phyloP scores from a whole-genome alignment of 2,797 vertebrate species.

The Morelia viridis region DNA sequence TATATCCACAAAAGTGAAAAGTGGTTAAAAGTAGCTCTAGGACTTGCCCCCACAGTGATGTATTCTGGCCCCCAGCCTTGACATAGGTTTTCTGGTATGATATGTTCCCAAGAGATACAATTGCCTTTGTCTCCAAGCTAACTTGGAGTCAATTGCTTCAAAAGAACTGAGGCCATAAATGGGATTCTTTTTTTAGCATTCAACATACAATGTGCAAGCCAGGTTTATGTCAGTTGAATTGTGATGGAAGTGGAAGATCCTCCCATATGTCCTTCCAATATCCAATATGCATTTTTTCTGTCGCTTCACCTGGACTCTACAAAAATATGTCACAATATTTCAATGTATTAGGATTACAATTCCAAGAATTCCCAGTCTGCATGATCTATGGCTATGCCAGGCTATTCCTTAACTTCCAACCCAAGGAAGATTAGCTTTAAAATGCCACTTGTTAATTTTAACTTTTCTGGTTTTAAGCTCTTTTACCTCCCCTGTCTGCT shows the following conservation, averaged over 20 bases:
- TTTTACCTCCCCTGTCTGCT: not conserved
- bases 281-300: not conserved
- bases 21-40: slow-evolving; percentile 24
- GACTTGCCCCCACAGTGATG: not conserved
- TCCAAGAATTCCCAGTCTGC: not conserved
- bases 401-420: not conserved
- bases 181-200: not conserved
- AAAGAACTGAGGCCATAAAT: not conserved
- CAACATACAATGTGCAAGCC: not conserved
- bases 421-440: not conserved
- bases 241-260: not conserved
- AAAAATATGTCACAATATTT: not conserved
- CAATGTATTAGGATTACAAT: not conserved
- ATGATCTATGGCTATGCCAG: not conserved
- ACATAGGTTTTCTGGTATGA: not conserved
- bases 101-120: not conserved
- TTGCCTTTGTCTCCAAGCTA: not conserved
- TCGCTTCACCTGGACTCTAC: not conserved
- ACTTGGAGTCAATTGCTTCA: not conserved
- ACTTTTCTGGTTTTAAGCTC: not conserved
- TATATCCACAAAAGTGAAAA: slow-evolving; percentile 17
- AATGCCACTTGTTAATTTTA: not conserved
- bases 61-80: not conserved
- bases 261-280: not conserved
- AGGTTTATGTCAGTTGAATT: not conserved